phyloP scores from a whole-genome alignment of 2,113 vertebrate genomes.

The Manacus vitellinus region DNA sequence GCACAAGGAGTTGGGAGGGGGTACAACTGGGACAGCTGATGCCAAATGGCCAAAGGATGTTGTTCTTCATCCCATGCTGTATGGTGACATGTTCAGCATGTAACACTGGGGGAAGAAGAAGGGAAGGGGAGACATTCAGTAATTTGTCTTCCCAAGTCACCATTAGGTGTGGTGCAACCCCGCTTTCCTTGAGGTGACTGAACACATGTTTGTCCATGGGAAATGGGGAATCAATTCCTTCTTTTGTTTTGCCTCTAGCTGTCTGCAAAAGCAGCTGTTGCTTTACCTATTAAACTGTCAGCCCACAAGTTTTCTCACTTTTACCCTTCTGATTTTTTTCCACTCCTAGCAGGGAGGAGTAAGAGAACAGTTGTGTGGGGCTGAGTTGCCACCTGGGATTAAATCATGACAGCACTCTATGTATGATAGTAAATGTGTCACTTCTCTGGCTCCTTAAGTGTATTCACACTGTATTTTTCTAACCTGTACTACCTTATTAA shows the following conservation, averaged over 20 bases:
- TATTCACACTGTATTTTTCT: neutral
- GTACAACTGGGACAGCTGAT: neutral
- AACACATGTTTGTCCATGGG: neutral
- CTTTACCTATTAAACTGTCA: neutral
- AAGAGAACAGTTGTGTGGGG: neutral
- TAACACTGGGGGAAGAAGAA: neutral
- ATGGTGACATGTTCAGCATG: accelerated
- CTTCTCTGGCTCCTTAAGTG: neutral
- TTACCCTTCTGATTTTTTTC: neutral
- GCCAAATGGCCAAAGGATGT: neutral
- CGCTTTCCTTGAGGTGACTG: neutral
- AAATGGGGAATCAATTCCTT: neutral
- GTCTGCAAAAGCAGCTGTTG: neutral
- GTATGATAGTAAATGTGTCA: neutral
- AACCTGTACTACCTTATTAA: neutral
- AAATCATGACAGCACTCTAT: neutral
- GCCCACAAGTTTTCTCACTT: neutral
- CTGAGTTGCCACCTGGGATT: neutral
- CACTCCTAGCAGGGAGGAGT: accelerated
- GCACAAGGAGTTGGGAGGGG: neutral
- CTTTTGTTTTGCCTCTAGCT: neutral
- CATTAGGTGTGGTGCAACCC: accelerated
- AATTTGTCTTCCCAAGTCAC: neutral
- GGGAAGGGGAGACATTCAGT: accelerated
- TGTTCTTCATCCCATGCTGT: accelerated